Base-by-base conservation (phyloP, 2,113 vertebrate species). In the Brachirus orientalis region DNA sequence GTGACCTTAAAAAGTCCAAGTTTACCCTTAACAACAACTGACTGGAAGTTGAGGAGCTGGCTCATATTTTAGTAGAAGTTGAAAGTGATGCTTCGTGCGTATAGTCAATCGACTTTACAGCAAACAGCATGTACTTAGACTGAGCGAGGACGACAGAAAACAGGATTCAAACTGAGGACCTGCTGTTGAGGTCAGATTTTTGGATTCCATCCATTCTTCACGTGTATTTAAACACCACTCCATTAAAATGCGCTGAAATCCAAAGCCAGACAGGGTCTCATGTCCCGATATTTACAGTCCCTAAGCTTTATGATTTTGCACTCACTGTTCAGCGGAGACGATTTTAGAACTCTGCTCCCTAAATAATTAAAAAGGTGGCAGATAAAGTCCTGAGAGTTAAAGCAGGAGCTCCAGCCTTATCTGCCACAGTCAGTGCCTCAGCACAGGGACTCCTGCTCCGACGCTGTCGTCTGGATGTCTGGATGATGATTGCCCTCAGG, bases 341-440 rank as follows among this genome's bases (percentile, higher is more conserved):
- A 16, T 57, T 75, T 56, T 43, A 53, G 45, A 2, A 6, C 36
- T 53, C 43, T 57, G 43, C 18, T 11, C 46, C 16, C 22, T 83
- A 22, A 82, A 80, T 75, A 71, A 83, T 83, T 72, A 63, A 80
- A 28, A 65, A 41, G 12, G 28, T 72, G 52, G 44, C 57, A 20
- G 53, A 64, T 70, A 73, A 79, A 58, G 59, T 72, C 63, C 53
- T 63, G 5, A 16, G 22, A 75, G 67, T 75, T 59, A 38, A 55
- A 70, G 59, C 60, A 60, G 62, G 12, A 53, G 44, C 69, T 63
- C 12, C 40, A 1, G 70, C 43, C 47, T 72, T 74, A 65, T 64
- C 54, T 51, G 63, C 63, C 7, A 13, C 74, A 17, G 2, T 17
- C 51, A 7, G 6, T 28, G 63, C 61, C 47, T 70, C 10, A 63